Evolutionary conservation across 92 coral and sea anemone genomes (phyloP).

Genomic region (Plumapathes pennacea): DNA sequence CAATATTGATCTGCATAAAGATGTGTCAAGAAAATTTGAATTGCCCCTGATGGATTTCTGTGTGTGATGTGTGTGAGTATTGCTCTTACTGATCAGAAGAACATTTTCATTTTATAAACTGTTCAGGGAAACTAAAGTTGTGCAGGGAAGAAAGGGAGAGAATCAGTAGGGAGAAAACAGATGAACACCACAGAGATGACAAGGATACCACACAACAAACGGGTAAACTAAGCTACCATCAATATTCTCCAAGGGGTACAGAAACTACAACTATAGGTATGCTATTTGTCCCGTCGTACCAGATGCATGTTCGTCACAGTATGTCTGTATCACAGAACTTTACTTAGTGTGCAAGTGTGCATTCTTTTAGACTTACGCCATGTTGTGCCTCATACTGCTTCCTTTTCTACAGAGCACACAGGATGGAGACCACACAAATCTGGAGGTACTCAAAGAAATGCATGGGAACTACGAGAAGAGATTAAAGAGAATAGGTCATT

Average conservation of each 20-base stretch:
- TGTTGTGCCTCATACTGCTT: too few species aligned
- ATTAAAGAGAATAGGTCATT: too few species aligned
- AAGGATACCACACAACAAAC: constrained; percentile 5
- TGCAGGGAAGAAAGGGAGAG: constrained; percentile 86
- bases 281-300: not conserved
- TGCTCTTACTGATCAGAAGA: not conserved
- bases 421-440: too few species aligned
- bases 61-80: not conserved
- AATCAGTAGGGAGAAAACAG: constrained; percentile 45
- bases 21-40: too few species aligned
- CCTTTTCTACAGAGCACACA: too few species aligned
- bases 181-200: not conserved
- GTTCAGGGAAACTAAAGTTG: constrained; percentile 73
- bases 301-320: too few species aligned
- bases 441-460: too few species aligned
- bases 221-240: not conserved
- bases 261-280: not conserved
- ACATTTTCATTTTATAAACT: not conserved
- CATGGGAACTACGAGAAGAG: too few species aligned
- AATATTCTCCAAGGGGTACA: constrained; percentile 1
- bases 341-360: too few species aligned
- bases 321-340: too few species aligned
- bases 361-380: too few species aligned
- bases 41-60: not conserved
- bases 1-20: too few species aligned